A percentile compares a stretch with the other conserved stretches of the same genome.
Evolutionary conservation across 2,113 vertebrate genomes (phyloP).

Genomic region (Neotoma lepida): DNA sequence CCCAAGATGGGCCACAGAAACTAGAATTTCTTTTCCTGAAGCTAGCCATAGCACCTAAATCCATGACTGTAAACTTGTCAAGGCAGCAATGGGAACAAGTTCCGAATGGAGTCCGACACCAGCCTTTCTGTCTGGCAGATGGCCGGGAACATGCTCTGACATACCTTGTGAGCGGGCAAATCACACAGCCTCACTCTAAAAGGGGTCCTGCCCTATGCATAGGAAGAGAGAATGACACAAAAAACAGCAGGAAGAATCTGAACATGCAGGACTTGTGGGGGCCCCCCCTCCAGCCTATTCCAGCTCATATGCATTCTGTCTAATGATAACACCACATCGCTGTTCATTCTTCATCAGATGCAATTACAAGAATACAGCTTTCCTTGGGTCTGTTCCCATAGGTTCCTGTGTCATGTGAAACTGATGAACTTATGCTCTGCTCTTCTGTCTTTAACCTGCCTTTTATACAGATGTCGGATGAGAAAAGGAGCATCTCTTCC

Average conservation of each 20-base stretch:
- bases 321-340: background rate
- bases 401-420: background rate
- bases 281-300: background rate
- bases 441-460: background rate
- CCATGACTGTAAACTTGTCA: background rate
- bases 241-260: background rate
- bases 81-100: background rate
- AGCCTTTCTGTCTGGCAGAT: background rate
- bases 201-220: background rate
- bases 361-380: background rate
- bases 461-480: background rate
- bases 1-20: background rate
- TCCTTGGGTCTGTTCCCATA: background rate
- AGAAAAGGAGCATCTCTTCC: background rate
- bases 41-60: background rate
- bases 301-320: background rate
- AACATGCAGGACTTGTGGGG: background rate
- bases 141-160: background rate
- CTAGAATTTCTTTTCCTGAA: background rate
- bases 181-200: background rate
- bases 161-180: background rate
- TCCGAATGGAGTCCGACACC: background rate
- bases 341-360: background rate
- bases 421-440: background rate
- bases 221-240: background rate